Base-by-base conservation (phyloP, 2,797 vertebrate genomes). In the Pyrocephalus nanus region DNA sequence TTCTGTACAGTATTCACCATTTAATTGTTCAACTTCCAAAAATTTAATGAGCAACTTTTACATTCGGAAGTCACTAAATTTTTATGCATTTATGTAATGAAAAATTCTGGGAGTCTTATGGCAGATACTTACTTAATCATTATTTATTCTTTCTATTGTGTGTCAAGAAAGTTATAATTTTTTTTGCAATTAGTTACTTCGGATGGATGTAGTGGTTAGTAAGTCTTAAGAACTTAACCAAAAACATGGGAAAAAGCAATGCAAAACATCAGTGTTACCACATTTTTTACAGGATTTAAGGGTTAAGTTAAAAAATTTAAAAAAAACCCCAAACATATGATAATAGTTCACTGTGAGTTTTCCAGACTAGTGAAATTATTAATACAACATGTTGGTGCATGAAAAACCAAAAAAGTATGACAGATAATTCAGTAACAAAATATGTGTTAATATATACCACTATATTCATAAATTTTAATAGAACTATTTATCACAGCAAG, bases 401-500 rank as follows among this genome's bases (percentile, higher is more conserved):
- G 58, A 47, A 58, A 75, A 74, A 88, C 67, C 81, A 48, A 78
- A 88, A 70, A 57, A 51, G 4, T 71, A 88, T 93, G 89, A 95
- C 89, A 92, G 70, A 92, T 93, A 95, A 96, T 95, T 97, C 94
- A 82, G 55, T 87, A 92, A 91, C 86, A 94, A 94, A 91, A 93
- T 80, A 90, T 57, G 88, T 57, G 76, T 87, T 97, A 97, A 96
- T 96, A 86, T 93, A 97, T 93, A 96, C 94, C 92, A 95, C 92
- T 93, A 70, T 96, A 97, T 97, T 95, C 81, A 96, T 95, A 96
- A 90, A 97, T 97, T 97, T 96, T 96, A 98, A 97, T 97, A 92
- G 80, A 96, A 88, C 93, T 97, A 97, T 98, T 98, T 97, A 97
- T 98, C 97, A 97, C 66, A 86, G 77, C 25, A 48, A 95, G 89